phyloP scores from a whole-genome alignment of 2,888 invertebrate species.

The Heliconius erato region DNA sequence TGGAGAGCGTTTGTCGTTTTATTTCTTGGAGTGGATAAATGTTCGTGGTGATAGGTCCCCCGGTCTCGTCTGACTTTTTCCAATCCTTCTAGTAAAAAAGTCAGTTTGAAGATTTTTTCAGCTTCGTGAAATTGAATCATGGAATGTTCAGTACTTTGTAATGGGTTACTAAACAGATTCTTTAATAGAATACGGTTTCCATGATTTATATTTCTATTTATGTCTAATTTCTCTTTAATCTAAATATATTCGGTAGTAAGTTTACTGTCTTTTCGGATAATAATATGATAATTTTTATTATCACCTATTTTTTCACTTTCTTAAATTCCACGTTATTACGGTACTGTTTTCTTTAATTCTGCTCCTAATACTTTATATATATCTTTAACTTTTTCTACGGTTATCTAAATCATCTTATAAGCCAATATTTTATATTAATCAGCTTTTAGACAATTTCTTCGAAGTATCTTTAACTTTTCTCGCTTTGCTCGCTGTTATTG shows the following conservation, averaged over 20 bases:
- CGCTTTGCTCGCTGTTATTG: conserved; percentile 13
- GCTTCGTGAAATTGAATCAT: neutral
- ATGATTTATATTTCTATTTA: neutral
- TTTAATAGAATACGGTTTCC: neutral
- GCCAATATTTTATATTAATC: neutral
- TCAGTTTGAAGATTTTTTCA: neutral
- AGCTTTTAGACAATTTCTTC: neutral
- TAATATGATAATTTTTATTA: too few relatives aligned
- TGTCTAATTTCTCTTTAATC: neutral
- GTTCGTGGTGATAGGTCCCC: neutral
- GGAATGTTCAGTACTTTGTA: conserved; percentile 1
- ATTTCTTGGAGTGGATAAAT: neutral
- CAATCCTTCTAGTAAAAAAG: neutral
- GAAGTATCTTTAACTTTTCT: neutral
- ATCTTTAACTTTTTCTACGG: neutral
- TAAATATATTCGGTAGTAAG: neutral
- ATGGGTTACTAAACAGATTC: neutral
- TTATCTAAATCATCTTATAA: neutral
- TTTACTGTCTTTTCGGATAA: neutral
- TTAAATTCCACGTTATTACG: neutral
- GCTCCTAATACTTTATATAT: neutral
- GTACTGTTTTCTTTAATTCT: neutral
- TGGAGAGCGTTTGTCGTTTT: neutral
- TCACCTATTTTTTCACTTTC: too few relatives aligned
- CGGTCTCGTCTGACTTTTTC: neutral